Evolutionary conservation across 2,113 vertebrate species (phyloP), one percentile per base, ranked within the genome.

Genomic region (Balaenoptera acutorostrata): DNA sequence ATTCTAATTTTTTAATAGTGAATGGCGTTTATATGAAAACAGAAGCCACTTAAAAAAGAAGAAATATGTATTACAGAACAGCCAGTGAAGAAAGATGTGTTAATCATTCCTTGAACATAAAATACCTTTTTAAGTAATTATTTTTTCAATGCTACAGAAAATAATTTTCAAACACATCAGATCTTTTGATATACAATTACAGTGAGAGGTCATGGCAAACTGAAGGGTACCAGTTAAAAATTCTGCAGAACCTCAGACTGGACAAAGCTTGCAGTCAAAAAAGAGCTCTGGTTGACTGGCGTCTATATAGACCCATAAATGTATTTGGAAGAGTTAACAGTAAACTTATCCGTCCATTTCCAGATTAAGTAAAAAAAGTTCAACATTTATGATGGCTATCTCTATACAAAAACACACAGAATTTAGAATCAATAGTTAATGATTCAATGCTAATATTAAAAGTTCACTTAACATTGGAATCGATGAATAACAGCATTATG

Each of bases 21-120:
- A 84, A 49, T 66, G 23, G 25, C 39, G 5, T 36, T 78, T 80
- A 13, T 78, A 46, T 64, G 27, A 61, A 96, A 88, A 71, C 33
- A 69, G 87, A 92, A 90, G 55, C 71, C 71, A 88, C 61, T 89
- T 92, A 49, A 49, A 81, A 69, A 55, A 92, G 69, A 91, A 88
- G 69, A 83, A 55, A 83, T 27, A 66, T 29, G 27, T 90, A 12
- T 88, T 39, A 61, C 36, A 90, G 18, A 72, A 44, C 6, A 88
- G 8, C 57, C 68, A 85, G 12, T 27, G 17, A 95, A 92, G 46
- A 94, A 49, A 80, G 77, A 39, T 49, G 39, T 55, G 20, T 63
- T 80, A 39, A 85, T 71, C 9, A 23, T 69, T 25, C 20, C 49
- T 84, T 96, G 39, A 96, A 61, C 11, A 71, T 2, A 44, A 33